Evolutionary conservation across 2,888 invertebrate genomes (phyloP), one percentile per base, ranked within the genome.

Genomic region (Cerastis rubricosa): DNA sequence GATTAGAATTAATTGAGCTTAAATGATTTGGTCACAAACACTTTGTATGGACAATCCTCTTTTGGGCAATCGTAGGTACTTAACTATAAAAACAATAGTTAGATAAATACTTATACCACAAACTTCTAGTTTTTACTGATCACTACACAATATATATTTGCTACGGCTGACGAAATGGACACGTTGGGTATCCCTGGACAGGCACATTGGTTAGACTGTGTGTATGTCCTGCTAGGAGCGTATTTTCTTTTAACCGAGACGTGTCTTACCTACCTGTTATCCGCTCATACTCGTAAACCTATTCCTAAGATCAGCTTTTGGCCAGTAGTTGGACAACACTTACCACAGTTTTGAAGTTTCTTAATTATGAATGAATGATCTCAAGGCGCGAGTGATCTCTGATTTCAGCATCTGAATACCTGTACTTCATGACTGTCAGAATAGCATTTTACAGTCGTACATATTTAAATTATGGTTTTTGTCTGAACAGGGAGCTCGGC

Each of bases 401-500:
- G 19, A 35, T 45, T 45, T 57, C n/a, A 74, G 4, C 7, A n/a
- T 35, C 11, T 47, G 17, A 8, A 9, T 35, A 35, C 2, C n/a
- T 72, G 22, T 6, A 22, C 29, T 43, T 45, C n/a, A 35, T 9
- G n/a, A 57, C 22, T 22, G 7, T 14, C 12, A 43, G 2, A 29
- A 29, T 6, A 43, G 19, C 12, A 43, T 73, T 40, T 29, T 6
- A 19, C n/a, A 7, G 2, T 29, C 29, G 0, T 14, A 43, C 1
- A 40, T 35, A n/a, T 40, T 17, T 63, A 12, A 54, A 59, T 51
- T 51, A 47, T 29, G 8, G 0, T 66, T 80, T 61, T 54, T 81
- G 9, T 80, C 19, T 40, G 1, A 59, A 83, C 91, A 97, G 97
- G 97, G 78, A 95, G 97, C 91, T 97, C 96, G 75, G 96, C 93